Evolutionary conservation across 2,797 vertebrate genomes (phyloP), one percentile per base, ranked within the genome.

Genomic region (Alexandromys oeconomus): DNA sequence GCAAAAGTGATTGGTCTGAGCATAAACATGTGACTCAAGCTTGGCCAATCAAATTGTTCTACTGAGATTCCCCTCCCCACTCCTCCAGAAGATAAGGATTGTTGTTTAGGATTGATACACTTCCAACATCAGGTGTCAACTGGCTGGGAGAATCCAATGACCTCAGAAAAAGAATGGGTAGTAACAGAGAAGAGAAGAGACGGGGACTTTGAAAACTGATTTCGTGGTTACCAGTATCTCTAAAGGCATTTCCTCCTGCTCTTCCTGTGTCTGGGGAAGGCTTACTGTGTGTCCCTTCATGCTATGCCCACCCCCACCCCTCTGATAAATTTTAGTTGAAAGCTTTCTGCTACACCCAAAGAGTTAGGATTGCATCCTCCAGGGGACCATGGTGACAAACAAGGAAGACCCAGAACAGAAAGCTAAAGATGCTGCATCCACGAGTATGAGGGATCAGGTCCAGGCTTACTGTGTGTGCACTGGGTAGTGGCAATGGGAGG

Each of bases 1-100:
- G n/a, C 54, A 13, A 23, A 43, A 43, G 43, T 69, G 78, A 91
- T 89, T 95, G 93, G 87, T 67, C 25, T 10, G 81, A 61, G n/a
- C 14, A 27, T 2, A 13, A 69, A 57, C 59, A 57, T 27, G 25
- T 65, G 90, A 92, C 59, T 88, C 34, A n/a, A 54, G 1, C 8
- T 31, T 46, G 9, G 25, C 81, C 96, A 91, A 89, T 95, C 69
- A 59, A 65, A 87, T 95, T 76, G 73, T 65, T 87, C 90, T 57
- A 37, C 69, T 48, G 11, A 85, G 31, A 34, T n/a, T 92, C 82
- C 67, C n/a, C 25, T 4, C 25, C 63, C 29, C 19, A 23, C 5
- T 5, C 7, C 1, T 5, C 19, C 57, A 7, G 6, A 2, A n/a
- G 25, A 8, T 14, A 37, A 46, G 15, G 46, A 25, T 51, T 61